Evolutionary conservation across 2,797 vertebrate genomes (phyloP).

Genomic region (Distichodus sexfasciatus): DNA sequence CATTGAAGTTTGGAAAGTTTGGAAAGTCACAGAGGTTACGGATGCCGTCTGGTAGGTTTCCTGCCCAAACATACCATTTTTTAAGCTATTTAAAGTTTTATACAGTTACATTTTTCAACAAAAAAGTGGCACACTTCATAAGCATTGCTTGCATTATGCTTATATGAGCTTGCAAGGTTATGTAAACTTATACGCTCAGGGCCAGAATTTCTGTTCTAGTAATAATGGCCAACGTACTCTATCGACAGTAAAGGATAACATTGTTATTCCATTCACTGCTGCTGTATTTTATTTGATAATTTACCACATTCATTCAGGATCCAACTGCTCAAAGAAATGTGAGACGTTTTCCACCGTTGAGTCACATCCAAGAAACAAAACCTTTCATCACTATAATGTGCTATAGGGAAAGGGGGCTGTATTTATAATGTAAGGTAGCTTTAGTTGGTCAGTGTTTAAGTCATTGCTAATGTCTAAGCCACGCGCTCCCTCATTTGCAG

Average conservation of each 20-base stretch:
- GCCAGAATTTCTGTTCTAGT: background rate
- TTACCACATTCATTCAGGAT: background rate
- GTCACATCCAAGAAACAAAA: background rate
- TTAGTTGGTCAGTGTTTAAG: background rate
- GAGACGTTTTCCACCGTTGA: background rate
- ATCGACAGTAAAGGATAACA: background rate
- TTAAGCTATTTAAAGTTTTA: conserved; percentile 2
- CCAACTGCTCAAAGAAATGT: background rate
- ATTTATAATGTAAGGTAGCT: background rate
- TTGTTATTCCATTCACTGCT: background rate
- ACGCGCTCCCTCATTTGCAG: background rate
- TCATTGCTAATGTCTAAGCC: background rate
- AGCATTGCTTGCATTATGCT: conserved; percentile 2
- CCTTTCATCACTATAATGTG: background rate
- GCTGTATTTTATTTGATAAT: background rate
- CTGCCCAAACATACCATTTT: conserved; percentile 26
- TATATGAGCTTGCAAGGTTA: background rate
- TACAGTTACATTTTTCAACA: background rate
- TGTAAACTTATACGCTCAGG: background rate
- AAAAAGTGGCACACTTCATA: no score
- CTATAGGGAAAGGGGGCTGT: background rate
- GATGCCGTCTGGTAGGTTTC: conserved; percentile 33
- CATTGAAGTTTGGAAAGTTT: conserved; percentile 26
- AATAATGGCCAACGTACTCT: background rate
- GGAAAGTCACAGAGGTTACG: conserved; percentile 29